Conservation (phyloP, 2,113 vertebrate species). For the Ornithorhynchus anatinus region DNA sequence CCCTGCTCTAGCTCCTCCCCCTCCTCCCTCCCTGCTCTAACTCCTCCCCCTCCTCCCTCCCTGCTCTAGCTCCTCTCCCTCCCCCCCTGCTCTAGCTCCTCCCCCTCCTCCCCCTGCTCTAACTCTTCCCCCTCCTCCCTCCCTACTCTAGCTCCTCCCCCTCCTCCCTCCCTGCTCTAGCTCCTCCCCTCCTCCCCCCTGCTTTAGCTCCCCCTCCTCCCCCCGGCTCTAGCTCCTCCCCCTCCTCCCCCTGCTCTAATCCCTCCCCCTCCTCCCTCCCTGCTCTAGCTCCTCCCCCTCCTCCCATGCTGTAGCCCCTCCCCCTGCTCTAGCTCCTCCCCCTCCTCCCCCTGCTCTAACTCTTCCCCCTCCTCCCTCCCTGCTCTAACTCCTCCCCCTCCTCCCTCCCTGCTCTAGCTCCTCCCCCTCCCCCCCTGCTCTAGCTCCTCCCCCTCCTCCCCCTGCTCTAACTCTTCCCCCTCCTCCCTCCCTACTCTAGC, state of each 20-base stretch:
- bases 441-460: too few species aligned
- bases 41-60: accelerated
- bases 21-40: accelerated
- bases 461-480: too few species aligned
- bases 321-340: too few species aligned
- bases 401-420: neutral
- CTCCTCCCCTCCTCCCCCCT: neutral
- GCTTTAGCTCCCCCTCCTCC: too few species aligned
- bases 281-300: neutral
- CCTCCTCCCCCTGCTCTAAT: too few species aligned
- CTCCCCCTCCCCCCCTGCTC: neutral
- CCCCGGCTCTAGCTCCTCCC: neutral
- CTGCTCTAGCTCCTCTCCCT: accelerated
- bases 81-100: neutral
- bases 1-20: accelerated
- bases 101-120: neutral
- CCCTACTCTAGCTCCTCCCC: too few species aligned
- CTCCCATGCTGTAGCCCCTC: neutral
- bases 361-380: neutral
- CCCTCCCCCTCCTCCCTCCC: too few species aligned
- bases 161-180: neutral
- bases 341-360: neutral
- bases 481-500: neutral
- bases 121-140: neutral
- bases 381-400: accelerated